A percentile compares a stretch with the other conserved stretches of the same genome.
phyloP scores from a whole-genome alignment of 2,113 vertebrate genomes.

The Illadopsis cleaveri region DNA sequence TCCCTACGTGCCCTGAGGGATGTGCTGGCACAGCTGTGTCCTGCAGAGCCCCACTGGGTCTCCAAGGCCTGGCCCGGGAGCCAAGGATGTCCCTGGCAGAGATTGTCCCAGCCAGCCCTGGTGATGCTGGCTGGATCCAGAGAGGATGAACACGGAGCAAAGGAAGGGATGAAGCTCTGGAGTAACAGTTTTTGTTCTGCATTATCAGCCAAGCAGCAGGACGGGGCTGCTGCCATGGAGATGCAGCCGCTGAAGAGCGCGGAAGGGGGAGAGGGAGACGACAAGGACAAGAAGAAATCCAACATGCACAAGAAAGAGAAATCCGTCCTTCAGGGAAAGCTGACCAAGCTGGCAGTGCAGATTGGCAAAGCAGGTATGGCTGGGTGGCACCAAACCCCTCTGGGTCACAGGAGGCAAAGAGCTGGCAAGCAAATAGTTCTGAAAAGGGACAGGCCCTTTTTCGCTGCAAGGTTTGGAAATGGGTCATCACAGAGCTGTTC shows the following conservation, averaged over 20 bases:
- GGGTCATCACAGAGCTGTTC: neutral
- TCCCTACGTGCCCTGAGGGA: accelerated
- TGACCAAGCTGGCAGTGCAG: slow-evolving; percentile 98
- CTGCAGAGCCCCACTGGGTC: neutral
- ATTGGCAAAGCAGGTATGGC: slow-evolving; percentile 95
- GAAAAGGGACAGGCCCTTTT: neutral
- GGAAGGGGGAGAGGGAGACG: slow-evolving; percentile 91
- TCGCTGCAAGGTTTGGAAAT: neutral
- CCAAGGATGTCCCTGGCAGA: neutral
- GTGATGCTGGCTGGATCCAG: neutral
- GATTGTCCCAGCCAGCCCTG: neutral
- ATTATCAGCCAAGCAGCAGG: slow-evolving; percentile 92
- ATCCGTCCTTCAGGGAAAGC: slow-evolving; percentile 96
- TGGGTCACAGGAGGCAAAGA: neutral
- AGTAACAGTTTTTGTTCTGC: slow-evolving; percentile 42
- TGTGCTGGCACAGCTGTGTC: neutral
- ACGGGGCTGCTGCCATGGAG: slow-evolving; percentile 97
- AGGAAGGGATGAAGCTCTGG: neutral
- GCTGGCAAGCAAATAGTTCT: neutral
- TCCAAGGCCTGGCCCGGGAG: neutral
- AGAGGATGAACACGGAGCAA: neutral
- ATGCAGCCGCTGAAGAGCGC: slow-evolving; percentile 99
- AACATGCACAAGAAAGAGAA: slow-evolving; percentile 95
- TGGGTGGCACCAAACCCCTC: neutral
- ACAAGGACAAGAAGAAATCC: slow-evolving; percentile 92